These are phyloP conservation scores for Coenobita brevimanus DNA, from an alignment of 1,140 invertebrate species.

Conservation along the genomic window DNA sequence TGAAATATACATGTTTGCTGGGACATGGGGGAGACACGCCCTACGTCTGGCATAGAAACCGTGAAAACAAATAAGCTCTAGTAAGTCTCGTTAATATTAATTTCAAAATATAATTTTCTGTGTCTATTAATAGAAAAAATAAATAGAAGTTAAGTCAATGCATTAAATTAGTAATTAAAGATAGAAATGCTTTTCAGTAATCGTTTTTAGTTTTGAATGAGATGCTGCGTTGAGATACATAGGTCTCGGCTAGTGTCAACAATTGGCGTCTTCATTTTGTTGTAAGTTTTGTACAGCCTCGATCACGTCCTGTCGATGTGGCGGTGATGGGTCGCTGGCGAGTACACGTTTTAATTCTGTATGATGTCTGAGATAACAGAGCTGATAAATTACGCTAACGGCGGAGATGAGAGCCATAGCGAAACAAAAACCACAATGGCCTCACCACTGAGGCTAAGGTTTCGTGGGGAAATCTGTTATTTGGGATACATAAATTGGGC, in stretches of 20 bases:
- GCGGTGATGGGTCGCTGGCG: not conserved
- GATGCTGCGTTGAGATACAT: constrained; percentile 14
- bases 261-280: constrained; percentile 60
- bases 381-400: not conserved
- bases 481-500: no score
- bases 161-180: no score
- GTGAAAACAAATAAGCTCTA: constrained; percentile 16
- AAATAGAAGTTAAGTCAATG: no score
- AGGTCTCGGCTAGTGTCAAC: not conserved
- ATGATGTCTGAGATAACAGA: not conserved
- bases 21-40: constrained; percentile 34
- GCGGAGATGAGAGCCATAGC: not conserved
- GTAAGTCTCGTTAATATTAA: not conserved
- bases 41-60: constrained; percentile 61
- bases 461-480: no score
- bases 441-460: not conserved
- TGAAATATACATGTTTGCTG: not conserved
- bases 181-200: no score
- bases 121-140: no score
- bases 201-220: not conserved
- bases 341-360: not conserved
- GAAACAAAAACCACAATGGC: not conserved
- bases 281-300: constrained; percentile 64
- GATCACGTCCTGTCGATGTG: not conserved
- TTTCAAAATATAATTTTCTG: not conserved